A percentile compares a stretch with the other conserved stretches of the same genome.
These are phyloP conservation scores for Myodes glareolus DNA, from an alignment of 2,113 vertebrate genomes.

Conservation along the genomic window DNA sequence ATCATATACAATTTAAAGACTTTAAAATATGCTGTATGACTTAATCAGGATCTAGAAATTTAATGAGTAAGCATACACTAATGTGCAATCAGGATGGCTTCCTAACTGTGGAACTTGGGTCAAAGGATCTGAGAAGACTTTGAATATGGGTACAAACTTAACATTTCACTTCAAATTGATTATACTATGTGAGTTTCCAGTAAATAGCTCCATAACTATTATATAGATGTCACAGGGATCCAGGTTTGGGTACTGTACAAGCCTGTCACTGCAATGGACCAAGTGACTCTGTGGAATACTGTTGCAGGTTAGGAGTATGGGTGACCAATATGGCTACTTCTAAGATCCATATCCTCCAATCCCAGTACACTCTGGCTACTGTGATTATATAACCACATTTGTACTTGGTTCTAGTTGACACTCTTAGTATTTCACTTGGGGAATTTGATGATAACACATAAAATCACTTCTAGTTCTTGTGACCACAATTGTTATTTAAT, in stretches of 20 bases:
- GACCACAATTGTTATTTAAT: background rate
- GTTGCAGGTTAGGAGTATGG: background rate
- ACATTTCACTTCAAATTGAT: constrained; percentile 23
- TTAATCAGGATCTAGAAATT: constrained; percentile 10
- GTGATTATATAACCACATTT: background rate
- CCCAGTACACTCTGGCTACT: background rate
- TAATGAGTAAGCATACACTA: background rate
- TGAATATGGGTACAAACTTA: background rate
- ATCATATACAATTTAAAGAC: constrained; percentile 16
- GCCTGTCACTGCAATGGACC: background rate
- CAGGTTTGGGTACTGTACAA: background rate
- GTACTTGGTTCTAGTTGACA: background rate
- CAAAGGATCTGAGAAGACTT: background rate
- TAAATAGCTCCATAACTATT: background rate
- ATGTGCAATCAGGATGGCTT: too few species aligned
- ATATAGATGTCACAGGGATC: background rate
- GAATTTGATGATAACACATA: background rate
- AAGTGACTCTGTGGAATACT: background rate
- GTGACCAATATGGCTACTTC: background rate
- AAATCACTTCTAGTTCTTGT: background rate
- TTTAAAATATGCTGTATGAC: background rate
- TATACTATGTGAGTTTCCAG: background rate
- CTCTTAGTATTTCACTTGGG: background rate
- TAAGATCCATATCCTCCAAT: constrained; percentile 7
- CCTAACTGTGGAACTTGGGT: background rate